A percentile compares a stretch with the other conserved stretches of the same genome.
Evolutionary conservation across 2,797 vertebrate species (phyloP).

Genomic region (Channa striata): DNA sequence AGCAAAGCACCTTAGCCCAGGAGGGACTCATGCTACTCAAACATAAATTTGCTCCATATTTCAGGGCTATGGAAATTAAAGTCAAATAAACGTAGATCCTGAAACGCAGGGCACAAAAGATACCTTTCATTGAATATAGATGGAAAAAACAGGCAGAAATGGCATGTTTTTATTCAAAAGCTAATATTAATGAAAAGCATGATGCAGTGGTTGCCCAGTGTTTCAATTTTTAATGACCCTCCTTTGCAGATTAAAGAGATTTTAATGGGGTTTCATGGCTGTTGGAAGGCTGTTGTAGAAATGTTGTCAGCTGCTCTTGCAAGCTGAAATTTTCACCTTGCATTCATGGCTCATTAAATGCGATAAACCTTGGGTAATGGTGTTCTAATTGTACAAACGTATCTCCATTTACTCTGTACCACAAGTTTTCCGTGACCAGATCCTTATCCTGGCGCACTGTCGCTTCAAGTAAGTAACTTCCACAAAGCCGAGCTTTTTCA

Average conservation of each 20-base stretch:
- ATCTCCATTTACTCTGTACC: slow-evolving; percentile 61
- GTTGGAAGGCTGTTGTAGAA: slow-evolving; percentile 39
- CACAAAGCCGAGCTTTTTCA: slow-evolving; percentile 76
- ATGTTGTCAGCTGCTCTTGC: slow-evolving; percentile 47
- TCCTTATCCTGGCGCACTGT: slow-evolving; percentile 73
- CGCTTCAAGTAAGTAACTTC: slow-evolving; percentile 80
- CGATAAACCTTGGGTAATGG: slow-evolving; percentile 67
- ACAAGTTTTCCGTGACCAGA: slow-evolving; percentile 75
- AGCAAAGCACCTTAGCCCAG: slow-evolving; percentile 50
- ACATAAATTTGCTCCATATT: slow-evolving; percentile 63
- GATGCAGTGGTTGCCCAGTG: slow-evolving; percentile 15
- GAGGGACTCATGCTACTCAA: slow-evolving; percentile 60
- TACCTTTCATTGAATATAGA: slow-evolving; percentile 37
- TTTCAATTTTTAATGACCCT: slow-evolving; percentile 50
- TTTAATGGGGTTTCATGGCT: slow-evolving; percentile 44
- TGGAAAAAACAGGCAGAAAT: slow-evolving; percentile 20
- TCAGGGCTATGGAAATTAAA: slow-evolving; percentile 58
- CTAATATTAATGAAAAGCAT: slow-evolving; percentile 29
- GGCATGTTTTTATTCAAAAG: slow-evolving; percentile 29
- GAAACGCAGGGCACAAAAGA: slow-evolving; percentile 45
- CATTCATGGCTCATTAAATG: slow-evolving; percentile 69
- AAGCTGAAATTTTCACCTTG: slow-evolving; percentile 45
- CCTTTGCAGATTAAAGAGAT: slow-evolving; percentile 34
- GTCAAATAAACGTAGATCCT: slow-evolving; percentile 64
- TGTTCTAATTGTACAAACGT: slow-evolving; percentile 71